phyloP scores from a whole-genome alignment of 2,797 vertebrate genomes.

The Notolepis coatsorum region DNA sequence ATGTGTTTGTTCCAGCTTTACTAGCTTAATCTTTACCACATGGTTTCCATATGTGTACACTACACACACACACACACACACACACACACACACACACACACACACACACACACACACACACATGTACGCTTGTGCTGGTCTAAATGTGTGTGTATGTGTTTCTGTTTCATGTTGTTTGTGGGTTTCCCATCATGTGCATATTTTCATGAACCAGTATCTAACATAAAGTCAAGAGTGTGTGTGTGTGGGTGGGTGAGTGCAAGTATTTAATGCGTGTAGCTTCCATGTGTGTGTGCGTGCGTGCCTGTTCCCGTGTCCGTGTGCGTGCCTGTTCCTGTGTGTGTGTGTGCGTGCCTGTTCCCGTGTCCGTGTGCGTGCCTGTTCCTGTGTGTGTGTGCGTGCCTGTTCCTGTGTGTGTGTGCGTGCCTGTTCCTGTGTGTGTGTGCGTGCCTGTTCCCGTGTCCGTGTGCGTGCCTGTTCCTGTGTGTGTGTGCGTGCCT shows the following conservation, averaged over 20 bases:
- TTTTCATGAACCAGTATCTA: too few species aligned
- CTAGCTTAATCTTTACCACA: constrained; percentile 64
- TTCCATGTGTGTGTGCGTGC: background rate
- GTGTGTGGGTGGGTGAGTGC: constrained; percentile 10
- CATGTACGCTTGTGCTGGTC: constrained; percentile 45
- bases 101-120: too few species aligned
- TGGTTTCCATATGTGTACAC: constrained; percentile 65
- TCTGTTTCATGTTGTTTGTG: constrained; percentile 38
- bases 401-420: background rate
- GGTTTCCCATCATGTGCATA: constrained; percentile 22
- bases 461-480: too few species aligned
- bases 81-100: too few species aligned
- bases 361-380: constrained; percentile 1
- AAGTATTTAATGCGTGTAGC: background rate
- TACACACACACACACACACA: too few species aligned
- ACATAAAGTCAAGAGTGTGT: too few species aligned
- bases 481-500: background rate
- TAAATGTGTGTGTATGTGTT: constrained; percentile 20
- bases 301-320: background rate
- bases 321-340: background rate
- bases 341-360: background rate
- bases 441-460: too few species aligned
- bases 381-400: constrained; percentile 2
- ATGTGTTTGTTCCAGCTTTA: constrained; percentile 59
- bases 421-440: constrained; percentile 11